These are phyloP conservation scores for Amorpha juglandis DNA, from an alignment of 2,888 invertebrate genomes.

Conservation along the genomic window DNA sequence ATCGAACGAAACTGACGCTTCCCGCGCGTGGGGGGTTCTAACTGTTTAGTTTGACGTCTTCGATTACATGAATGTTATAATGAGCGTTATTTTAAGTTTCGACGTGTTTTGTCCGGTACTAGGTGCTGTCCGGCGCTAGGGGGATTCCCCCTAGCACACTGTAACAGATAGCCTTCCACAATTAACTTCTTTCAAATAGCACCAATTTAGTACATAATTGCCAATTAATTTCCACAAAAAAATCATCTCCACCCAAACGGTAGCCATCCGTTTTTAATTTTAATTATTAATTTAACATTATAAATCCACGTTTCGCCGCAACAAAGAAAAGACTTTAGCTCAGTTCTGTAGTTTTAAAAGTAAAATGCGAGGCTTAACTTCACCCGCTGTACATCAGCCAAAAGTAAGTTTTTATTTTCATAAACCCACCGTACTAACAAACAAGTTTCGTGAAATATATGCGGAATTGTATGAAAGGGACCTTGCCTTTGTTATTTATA, in stretches of 20 bases:
- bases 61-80: too few relatives aligned
- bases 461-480: not conserved
- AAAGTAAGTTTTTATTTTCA: conserved; percentile 31
- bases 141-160: too few relatives aligned
- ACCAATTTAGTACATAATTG: too few relatives aligned
- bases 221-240: not conserved
- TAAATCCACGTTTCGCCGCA: conserved; percentile 17
- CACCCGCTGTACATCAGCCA: conserved; percentile 56
- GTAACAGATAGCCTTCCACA: too few relatives aligned
- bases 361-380: conserved; percentile 58
- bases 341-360: conserved; percentile 62
- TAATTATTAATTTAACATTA: conserved; percentile 24
- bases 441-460: not conserved
- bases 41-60: too few relatives aligned
- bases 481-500: not conserved
- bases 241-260: not conserved
- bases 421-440: conserved; percentile 3
- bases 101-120: too few relatives aligned
- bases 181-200: too few relatives aligned
- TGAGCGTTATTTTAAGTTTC: too few relatives aligned
- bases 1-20: too few relatives aligned
- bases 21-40: too few relatives aligned
- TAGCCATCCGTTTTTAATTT: not conserved
- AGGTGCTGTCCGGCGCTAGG: too few relatives aligned
- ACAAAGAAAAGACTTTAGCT: conserved; percentile 42